Conservation (phyloP, 2,888 invertebrate species). For the Willowsia nigromaculata region DNA sequence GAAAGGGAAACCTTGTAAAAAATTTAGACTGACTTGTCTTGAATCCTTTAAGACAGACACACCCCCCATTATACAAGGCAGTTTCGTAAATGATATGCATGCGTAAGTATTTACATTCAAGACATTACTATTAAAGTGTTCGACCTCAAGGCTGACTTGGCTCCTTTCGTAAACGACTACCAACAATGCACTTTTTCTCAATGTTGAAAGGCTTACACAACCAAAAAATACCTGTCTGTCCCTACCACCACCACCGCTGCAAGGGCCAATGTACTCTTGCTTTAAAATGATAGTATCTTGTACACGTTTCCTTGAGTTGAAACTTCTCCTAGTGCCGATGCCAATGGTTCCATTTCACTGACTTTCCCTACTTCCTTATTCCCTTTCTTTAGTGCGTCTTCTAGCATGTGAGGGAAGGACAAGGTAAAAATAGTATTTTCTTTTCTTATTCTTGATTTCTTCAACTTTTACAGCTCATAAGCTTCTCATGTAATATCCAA, state of each 20-base stretch:
- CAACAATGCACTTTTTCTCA: constrained; percentile 18
- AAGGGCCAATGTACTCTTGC: constrained; percentile 37
- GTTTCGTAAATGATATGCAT: constrained; percentile 39
- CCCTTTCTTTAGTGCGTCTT: background rate
- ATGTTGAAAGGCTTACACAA: background rate
- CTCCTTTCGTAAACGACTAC: background rate
- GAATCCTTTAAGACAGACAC: background rate
- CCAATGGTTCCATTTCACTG: constrained; percentile 24
- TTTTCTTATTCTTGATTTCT: background rate
- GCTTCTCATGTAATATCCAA: constrained; percentile 34
- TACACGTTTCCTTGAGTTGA: background rate
- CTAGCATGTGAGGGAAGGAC: background rate
- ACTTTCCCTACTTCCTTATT: constrained; percentile 30
- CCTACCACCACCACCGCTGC: background rate
- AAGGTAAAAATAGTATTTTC: background rate
- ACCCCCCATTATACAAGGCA: background rate
- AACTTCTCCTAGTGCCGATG: background rate
- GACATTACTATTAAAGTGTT: background rate
- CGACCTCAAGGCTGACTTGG: constrained; percentile 15
- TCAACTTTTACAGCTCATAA: constrained; percentile 40
- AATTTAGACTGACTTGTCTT: constrained; percentile 9
- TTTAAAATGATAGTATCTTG: background rate
- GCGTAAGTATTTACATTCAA: background rate
- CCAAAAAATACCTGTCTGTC: background rate
- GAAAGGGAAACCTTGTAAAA: background rate